Percentiles rank a stretch among this genome's conserved stretches.
These are phyloP conservation scores for Myotis daubentonii DNA, from an alignment of 2,797 vertebrate species.

Conservation along the genomic window DNA sequence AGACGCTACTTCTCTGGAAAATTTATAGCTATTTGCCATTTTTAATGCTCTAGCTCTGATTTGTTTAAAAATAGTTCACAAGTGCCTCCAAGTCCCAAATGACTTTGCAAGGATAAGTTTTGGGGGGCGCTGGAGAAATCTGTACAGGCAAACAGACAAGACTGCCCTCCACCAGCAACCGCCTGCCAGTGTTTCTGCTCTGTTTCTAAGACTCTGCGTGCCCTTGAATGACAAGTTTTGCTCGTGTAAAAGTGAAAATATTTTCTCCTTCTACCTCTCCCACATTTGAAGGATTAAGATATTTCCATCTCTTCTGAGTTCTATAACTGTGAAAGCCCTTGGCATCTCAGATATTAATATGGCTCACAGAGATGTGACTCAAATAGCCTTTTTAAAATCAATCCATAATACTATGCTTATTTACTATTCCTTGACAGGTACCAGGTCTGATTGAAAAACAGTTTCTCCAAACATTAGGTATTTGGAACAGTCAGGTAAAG, in stretches of 20 bases:
- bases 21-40: slow-evolving; percentile 47
- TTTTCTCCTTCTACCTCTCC: slow-evolving; percentile 19
- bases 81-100: not conserved
- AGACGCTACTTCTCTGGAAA: not conserved
- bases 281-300: slow-evolving; percentile 65
- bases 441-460: slow-evolving; percentile 73
- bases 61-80: slow-evolving; percentile 63
- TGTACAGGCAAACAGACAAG: not conserved
- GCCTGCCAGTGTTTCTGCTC: not conserved
- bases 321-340: slow-evolving; percentile 30
- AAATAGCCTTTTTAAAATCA: slow-evolving; percentile 77
- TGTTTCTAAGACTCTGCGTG: not conserved
- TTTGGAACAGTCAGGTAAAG: slow-evolving; percentile 71
- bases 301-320: slow-evolving; percentile 48
- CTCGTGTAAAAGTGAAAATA: slow-evolving; percentile 17
- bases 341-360: slow-evolving; percentile 69
- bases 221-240: slow-evolving; percentile 36
- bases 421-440: slow-evolving; percentile 76
- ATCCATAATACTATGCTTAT: slow-evolving; percentile 75
- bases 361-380: slow-evolving; percentile 50
- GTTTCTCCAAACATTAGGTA: slow-evolving; percentile 72
- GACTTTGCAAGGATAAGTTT: not conserved
- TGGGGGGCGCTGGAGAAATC: not conserved
- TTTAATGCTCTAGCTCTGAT: slow-evolving; percentile 12
- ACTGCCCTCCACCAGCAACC: not conserved